phyloP scores from a whole-genome alignment of 2,888 invertebrate species.

The Drosophila anomelani region DNA sequence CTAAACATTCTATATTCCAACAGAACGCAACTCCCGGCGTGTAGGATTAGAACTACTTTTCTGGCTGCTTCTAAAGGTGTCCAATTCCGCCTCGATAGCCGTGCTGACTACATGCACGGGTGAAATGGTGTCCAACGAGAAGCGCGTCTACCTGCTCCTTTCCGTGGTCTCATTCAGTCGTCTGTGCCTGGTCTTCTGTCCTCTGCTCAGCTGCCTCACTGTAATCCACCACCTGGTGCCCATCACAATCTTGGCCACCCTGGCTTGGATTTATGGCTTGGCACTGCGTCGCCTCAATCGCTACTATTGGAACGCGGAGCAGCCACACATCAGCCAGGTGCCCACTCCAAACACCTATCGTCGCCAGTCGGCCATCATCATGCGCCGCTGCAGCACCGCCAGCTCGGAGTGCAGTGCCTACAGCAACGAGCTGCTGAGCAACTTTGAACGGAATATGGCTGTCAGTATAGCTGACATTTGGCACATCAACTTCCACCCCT shows the following conservation, averaged over 20 bases:
- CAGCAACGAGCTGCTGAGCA: slow-evolving; percentile 51
- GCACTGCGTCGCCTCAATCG: slow-evolving; percentile 80
- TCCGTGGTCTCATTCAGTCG: slow-evolving; percentile 82
- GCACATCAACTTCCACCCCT: slow-evolving; percentile 70
- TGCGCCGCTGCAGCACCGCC: slow-evolving; percentile 73
- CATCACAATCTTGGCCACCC: slow-evolving; percentile 79
- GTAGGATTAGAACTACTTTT: slow-evolving; percentile 82
- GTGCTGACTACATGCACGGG: slow-evolving; percentile 84
- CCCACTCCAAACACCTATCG: slow-evolving; percentile 81
- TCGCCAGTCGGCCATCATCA: slow-evolving; percentile 71
- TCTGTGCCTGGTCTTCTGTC: slow-evolving; percentile 78
- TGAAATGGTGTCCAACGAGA: slow-evolving; percentile 81
- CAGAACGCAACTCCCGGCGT: slow-evolving; percentile 73
- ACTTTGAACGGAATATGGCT: slow-evolving; percentile 66
- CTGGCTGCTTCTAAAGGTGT: slow-evolving; percentile 82
- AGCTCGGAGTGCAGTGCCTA: slow-evolving; percentile 66
- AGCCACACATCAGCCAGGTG: slow-evolving; percentile 74
- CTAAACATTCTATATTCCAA: not conserved
- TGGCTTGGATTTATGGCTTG: slow-evolving; percentile 80
- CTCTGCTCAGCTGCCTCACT: slow-evolving; percentile 77
- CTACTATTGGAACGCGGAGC: slow-evolving; percentile 81
- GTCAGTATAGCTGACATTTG: slow-evolving; percentile 81
- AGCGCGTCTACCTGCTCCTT: slow-evolving; percentile 74
- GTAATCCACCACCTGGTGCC: slow-evolving; percentile 80
- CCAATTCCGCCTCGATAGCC: slow-evolving; percentile 82